Evolutionary conservation across 1,140 invertebrate genomes (phyloP), one percentile per base, ranked within the genome.

Genomic region (Orchestia grillus): DNA sequence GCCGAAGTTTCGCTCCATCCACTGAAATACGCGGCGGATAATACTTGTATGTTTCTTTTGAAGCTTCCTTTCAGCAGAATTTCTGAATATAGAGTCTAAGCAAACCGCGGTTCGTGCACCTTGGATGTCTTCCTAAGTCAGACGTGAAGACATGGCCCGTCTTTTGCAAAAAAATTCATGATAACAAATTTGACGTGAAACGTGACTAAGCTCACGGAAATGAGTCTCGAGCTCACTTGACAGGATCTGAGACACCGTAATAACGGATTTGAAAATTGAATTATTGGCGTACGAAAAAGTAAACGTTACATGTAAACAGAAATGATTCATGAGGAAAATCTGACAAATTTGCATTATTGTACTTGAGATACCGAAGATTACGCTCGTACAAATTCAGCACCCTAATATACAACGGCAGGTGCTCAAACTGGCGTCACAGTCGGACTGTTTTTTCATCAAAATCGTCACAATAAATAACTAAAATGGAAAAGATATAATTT

Each of bases 1-100:
- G 44, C 6, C 44, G 44, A 94, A 94, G 43, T 94, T 94, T 94
- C 41, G 92, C 92, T 0, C 19, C 8, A 45, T 44, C 40, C 36
- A 94, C 92, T 94, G 44, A 94, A 94, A 45, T 94, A 94, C 44
- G 92, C 40, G 0, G 44, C 6, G 92, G 92, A 94, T 94, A 19
- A 94, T 94, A 94, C 44, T 77, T 77, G 62, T 23, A 36, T 77
- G 62, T 77, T 77, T 77, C 62, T 77, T 77, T 77, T 77, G 62
- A 77, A 3, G 62, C 62, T 23, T 77, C 62, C 62, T 77, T 77
- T 36, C 62, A 77, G 28, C 11, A 36, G 28, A 77, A 77, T 77
- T 77, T 36, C 28, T 77, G 1, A 77, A 15, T 36, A 77, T 8
- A 36, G 28, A 36, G 62, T 3, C 62, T 77, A 77, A 77, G 62